Base-by-base conservation (phyloP, 1,140 invertebrate species). In the Microplitis demolitor region DNA sequence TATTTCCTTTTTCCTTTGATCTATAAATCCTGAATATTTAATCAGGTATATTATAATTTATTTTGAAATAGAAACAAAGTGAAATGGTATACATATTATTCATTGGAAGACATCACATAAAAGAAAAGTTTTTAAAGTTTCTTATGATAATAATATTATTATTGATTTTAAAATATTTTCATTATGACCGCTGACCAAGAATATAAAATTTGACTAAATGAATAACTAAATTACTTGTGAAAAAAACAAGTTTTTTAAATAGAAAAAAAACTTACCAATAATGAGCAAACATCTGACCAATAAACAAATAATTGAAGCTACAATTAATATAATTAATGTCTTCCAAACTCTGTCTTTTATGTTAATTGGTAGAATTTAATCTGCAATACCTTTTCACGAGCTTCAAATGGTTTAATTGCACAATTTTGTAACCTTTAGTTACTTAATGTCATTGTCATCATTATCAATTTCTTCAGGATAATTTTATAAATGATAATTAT, bases 401-500 rank as follows among this genome's bases (percentile, higher is more conserved):
- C 54, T 56, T 70, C 60, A 50, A 66, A 61, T 33, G 53, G 66
- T 61, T 39, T 45, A 74, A 76, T 73, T 75, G 74, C 74, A 75
- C 74, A 68, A 67, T 66, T 69, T 54, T 54, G 63, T 67, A 74
- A 74, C 68, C 24, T 24, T 58, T 9, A 24, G 63, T 66, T 66
- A 39, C 50, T 14, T 14, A 33, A 13, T 31, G 9, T 53, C 60
- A 37, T 53, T 35, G 50, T 72, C 58, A 64, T 24, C 56, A 11
- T 72, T 60, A 64, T 24, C 56, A 11, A 9, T 24, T 58, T 24
- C 56, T 58, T 9, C n/a, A n/a, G 9, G 16, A 5, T 58, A 31
- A 24, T 24, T 31, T 58, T 24, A 24, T 24, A 61, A 61, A 61
- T 39, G 13, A 60, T 62, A 14, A 58, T 69, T 63, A 63, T 63